Conservation (phyloP, 2,113 vertebrate genomes). For the Corythornis cristatus region DNA sequence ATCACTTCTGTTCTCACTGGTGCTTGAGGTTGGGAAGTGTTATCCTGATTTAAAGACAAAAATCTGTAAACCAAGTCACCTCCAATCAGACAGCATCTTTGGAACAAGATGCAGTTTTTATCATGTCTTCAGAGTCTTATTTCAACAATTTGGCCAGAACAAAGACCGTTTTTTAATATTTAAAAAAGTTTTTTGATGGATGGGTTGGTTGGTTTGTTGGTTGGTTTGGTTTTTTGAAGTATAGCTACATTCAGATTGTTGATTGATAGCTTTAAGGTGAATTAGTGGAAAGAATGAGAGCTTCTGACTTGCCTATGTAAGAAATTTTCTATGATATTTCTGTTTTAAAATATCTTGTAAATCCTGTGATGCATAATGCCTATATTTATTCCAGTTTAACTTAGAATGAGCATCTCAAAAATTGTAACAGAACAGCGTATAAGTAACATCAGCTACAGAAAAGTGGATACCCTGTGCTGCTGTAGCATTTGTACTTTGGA, state of each 20-base stretch:
- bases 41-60: background rate
- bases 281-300: background rate
- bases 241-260: background rate
- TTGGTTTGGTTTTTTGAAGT: background rate
- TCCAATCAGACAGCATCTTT: background rate
- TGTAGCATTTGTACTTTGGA: background rate
- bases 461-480: background rate
- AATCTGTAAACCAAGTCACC: background rate
- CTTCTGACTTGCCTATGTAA: background rate
- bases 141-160: background rate
- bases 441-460: background rate
- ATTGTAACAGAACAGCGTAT: background rate
- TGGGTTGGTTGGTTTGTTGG: background rate
- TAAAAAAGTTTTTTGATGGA: background rate
- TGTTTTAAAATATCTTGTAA: background rate
- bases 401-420: background rate
- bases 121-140: background rate
- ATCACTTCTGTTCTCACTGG: background rate
- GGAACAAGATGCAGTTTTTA: background rate
- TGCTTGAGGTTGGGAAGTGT: background rate
- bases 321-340: background rate
- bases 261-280: background rate
- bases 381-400: background rate
- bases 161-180: background rate
- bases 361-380: background rate